These are phyloP conservation scores for Coryphaenoides rupestris DNA, from an alignment of 2,113 vertebrate species.

Conservation along the genomic window DNA sequence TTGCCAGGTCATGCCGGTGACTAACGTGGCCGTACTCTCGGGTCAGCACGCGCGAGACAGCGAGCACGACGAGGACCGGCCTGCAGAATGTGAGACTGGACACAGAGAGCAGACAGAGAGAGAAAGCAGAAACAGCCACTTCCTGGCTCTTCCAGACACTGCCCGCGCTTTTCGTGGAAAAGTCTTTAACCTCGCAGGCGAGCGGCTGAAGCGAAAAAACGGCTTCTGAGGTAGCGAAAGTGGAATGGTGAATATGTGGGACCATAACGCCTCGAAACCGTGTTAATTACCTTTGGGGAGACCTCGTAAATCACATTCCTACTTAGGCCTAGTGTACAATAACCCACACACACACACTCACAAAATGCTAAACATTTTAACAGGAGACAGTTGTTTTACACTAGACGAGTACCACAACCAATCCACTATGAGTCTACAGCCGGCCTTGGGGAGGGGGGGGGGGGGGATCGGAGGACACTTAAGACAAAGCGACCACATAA, in stretches of 20 bases:
- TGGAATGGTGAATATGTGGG: neutral
- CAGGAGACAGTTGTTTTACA: no score
- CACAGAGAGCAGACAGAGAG: neutral
- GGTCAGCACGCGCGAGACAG: neutral
- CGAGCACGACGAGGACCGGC: neutral
- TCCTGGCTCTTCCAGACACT: neutral
- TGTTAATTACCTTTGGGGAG: no score
- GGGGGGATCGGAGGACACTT: no score
- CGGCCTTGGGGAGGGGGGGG: neutral
- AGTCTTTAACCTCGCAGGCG: neutral
- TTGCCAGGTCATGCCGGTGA: neutral
- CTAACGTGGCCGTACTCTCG: no score
- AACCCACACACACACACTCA: no score
- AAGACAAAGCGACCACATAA: neutral
- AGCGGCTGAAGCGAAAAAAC: neutral
- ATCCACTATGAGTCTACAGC: conserved; percentile 11
- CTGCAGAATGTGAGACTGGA: neutral
- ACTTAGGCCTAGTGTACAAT: no score
- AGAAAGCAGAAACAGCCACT: neutral
- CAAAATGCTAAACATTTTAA: no score
- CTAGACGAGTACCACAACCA: neutral
- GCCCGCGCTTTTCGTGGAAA: neutral
- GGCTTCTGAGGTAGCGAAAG: neutral
- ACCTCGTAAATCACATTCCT: no score
- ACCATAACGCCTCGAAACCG: no score